These are phyloP conservation scores for Sympetrum striolatum DNA, from an alignment of 2,888 invertebrate genomes.

Conservation along the genomic window DNA sequence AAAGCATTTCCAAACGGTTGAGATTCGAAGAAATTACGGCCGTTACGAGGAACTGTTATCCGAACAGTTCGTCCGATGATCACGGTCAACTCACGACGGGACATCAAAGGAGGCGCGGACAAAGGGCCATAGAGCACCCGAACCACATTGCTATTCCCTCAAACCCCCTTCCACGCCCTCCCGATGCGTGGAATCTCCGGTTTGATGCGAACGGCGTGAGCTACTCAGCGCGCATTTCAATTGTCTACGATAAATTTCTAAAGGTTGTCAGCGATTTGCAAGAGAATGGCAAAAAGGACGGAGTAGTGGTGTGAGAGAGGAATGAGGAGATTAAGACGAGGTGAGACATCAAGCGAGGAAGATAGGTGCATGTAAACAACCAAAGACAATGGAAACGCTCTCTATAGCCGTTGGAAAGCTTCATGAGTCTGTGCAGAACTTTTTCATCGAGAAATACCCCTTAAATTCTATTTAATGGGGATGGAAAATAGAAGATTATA, in stretches of 20 bases:
- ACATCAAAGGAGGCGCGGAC: background rate
- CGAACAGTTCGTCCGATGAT: background rate
- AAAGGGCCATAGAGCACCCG: background rate
- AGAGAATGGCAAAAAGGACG: background rate
- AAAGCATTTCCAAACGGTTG: too few relatives aligned
- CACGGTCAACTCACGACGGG: background rate
- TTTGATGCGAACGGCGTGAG: background rate
- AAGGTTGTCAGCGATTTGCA: background rate
- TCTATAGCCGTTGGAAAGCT: too few relatives aligned
- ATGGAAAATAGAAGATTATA: too few relatives aligned
- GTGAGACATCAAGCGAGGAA: background rate
- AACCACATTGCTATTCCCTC: background rate
- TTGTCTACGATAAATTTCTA: background rate
- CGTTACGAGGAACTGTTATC: too few relatives aligned
- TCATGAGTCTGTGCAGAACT: too few relatives aligned
- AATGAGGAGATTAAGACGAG: background rate
- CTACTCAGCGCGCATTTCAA: background rate
- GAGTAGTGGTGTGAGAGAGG: background rate
- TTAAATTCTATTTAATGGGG: too few relatives aligned
- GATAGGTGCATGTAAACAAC: background rate
- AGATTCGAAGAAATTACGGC: too few relatives aligned
- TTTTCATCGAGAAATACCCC: too few relatives aligned
- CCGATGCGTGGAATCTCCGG: background rate
- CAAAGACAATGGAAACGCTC: background rate
- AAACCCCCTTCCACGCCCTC: background rate